Percentiles rank a stretch among this genome's conserved stretches.
phyloP scores from a whole-genome alignment of 2,113 vertebrate genomes.

The Forbesichthys agassizii region DNA sequence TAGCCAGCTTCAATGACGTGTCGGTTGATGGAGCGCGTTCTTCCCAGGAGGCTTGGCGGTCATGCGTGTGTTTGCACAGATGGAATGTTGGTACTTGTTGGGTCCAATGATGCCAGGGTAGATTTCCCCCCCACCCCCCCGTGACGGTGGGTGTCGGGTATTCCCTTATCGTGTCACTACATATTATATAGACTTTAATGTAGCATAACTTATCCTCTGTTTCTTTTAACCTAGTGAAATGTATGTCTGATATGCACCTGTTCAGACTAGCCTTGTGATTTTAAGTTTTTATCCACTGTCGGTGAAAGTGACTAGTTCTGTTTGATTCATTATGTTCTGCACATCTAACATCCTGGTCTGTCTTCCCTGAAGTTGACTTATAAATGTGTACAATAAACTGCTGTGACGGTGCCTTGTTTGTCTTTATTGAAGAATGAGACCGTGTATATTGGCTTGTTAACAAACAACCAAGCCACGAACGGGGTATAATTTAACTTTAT shows the following conservation, averaged over 20 bases:
- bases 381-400: conserved; percentile 52
- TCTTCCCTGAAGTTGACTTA: conserved; percentile 30
- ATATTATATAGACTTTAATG: conserved; percentile 27
- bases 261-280: not conserved
- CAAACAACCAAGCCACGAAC: not conserved
- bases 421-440: conserved; percentile 10
- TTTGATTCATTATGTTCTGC: not conserved
- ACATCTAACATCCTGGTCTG: not conserved
- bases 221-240: conserved; percentile 2
- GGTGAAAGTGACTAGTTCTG: not conserved
- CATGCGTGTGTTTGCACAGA: conserved; percentile 29
- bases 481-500: too few relatives aligned
- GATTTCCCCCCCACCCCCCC: not conserved
- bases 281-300: conserved; percentile 23
- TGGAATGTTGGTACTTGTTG: conserved; percentile 1
- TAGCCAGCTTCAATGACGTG: too few relatives aligned
- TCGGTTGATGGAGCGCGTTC: too few relatives aligned
- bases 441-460: not conserved
- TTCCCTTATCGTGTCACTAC: conserved; percentile 16
- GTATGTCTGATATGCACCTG: not conserved
- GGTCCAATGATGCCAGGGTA: conserved; percentile 44
- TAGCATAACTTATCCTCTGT: conserved; percentile 53
- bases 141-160: too few relatives aligned
- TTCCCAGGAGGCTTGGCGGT: conserved; percentile 10
- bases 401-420: conserved; percentile 38